Conservation (phyloP, 2,888 invertebrate species). For the Chorisops tibialis region DNA sequence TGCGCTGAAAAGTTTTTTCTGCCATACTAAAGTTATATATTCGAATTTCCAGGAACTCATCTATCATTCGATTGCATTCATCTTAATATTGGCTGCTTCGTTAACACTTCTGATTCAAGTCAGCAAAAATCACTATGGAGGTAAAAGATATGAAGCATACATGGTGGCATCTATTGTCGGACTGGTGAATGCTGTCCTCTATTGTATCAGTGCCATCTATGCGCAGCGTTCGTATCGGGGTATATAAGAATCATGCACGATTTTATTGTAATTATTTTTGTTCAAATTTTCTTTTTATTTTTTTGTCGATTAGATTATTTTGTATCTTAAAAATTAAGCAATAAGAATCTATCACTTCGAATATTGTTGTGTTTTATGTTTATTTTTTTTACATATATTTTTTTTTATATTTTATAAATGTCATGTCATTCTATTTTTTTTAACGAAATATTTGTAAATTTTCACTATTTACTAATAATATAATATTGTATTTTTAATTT, state of each 20-base stretch:
- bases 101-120: conserved; percentile 66
- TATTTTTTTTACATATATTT: too few species aligned
- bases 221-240: conserved; percentile 75
- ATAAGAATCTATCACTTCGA: too few species aligned
- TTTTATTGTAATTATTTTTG: background rate
- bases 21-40: background rate
- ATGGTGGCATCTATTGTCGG: conserved; percentile 73
- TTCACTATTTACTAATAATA: too few species aligned
- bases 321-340: too few species aligned
- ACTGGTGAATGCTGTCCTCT: conserved; percentile 67
- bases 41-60: conserved; percentile 67
- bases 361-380: too few species aligned
- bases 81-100: conserved; percentile 69
- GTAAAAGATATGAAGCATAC: conserved; percentile 60
- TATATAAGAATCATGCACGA: conserved; percentile 53
- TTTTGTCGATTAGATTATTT: too few species aligned
- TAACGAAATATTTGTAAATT: too few species aligned
- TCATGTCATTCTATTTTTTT: too few species aligned
- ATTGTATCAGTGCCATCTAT: conserved; percentile 72
- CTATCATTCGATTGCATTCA: conserved; percentile 72
- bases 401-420: too few species aligned
- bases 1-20: background rate
- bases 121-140: conserved; percentile 54
- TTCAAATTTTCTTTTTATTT: too few species aligned
- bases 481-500: too few species aligned